Conservation (phyloP, 2,113 vertebrate genomes). For the Mustelus asterias region DNA sequence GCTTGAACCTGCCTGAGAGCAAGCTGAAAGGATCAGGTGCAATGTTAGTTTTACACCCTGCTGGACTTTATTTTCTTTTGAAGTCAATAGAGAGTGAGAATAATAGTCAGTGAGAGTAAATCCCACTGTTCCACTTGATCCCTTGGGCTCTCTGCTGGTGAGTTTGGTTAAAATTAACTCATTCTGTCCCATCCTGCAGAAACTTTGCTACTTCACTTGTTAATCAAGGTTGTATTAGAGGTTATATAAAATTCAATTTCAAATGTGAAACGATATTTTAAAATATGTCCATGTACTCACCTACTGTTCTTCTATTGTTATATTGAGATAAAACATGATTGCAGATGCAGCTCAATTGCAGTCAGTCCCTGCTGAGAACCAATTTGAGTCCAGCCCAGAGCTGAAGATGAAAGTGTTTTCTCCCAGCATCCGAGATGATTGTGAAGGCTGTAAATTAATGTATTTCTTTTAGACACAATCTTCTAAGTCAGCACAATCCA, state of each 20-base stretch:
- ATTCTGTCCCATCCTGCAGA: neutral
- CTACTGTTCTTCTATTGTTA: conserved; percentile 14
- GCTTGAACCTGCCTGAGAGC: too few relatives aligned
- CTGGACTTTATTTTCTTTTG: neutral
- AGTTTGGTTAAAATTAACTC: neutral
- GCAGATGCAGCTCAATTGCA: neutral
- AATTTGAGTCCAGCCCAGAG: neutral
- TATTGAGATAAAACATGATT: neutral
- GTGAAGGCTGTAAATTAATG: conserved; percentile 4
- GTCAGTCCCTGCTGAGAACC: neutral
- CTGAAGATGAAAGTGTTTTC: conserved; percentile 8
- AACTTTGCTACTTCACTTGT: neutral
- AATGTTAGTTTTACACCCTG: neutral
- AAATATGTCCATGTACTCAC: neutral
- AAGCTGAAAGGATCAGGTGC: neutral
- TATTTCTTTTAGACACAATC: conserved; percentile 5
- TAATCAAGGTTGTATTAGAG: neutral
- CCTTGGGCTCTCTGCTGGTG: neutral
- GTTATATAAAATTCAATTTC: neutral
- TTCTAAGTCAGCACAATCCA: conserved; percentile 1
- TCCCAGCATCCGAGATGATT: neutral
- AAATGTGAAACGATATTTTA: neutral
- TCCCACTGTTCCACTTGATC: neutral
- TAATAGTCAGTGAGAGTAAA: neutral
- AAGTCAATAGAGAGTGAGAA: neutral